Evolutionary conservation across 2,888 invertebrate genomes (phyloP), one percentile per base, ranked within the genome.

Genomic region (Hirtodrosophila trivittata): DNA sequence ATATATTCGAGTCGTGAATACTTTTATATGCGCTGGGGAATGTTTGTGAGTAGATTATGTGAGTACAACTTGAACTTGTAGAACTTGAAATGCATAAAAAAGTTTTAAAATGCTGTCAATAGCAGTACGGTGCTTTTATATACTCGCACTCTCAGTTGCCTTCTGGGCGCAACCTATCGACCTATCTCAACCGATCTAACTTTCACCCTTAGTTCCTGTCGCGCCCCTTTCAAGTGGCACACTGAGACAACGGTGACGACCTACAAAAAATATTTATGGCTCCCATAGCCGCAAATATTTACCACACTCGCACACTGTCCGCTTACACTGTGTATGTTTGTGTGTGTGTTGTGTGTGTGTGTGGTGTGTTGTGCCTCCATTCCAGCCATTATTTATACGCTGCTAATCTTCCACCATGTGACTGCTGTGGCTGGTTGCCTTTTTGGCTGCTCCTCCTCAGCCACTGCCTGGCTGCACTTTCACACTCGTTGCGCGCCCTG

Each of bases 381-480:
- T 39, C 56, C 51, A 70, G 73, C 63, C 76, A 74, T 76, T 76
- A 76, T 74, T 76, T 76, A 76, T 76, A 77, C 67, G 70, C 76
- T 77, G 76, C 76, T 76, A 76, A 76, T 76, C 77, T 76, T 74
- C 70, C 76, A 74, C 67, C 74, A 77, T 74, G 76, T 66, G 71
- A 71, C 66, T 65, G 56, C 73, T 75, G 75, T 66, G 54, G 54
- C 77, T 77, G 65, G 55, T 68, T 80, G 76, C 60, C 82, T 77
- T 76, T 76, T 81, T 77, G 82, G 82, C 77, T 77, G 73, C 39
- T 41, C 28, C 45, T 30, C 14, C 26, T 10, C 14, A 9, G 6
- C n/a, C 41, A 4, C 39, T 41, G 9, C 9, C 25, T 16, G 33
- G 12, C 59, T 57, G 71, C 78, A 68, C 56, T 71, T 71, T 71